Evolutionary conservation across 1,140 invertebrate genomes (phyloP).

Genomic region (Drosophila prosaltans): DNA sequence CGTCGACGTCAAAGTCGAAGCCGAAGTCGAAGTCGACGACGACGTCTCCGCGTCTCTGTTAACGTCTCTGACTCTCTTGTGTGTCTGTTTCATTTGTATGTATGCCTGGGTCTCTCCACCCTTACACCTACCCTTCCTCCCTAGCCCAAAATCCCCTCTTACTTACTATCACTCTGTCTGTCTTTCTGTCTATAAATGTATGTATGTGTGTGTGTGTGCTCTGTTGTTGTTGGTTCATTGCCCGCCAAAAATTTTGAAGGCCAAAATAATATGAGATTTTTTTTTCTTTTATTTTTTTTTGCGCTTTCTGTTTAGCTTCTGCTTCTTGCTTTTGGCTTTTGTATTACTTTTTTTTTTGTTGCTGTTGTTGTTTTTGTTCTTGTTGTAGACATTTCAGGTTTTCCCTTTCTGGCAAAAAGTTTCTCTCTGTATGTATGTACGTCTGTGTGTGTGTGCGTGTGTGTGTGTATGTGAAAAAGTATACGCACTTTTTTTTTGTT

Average conservation of each 20-base stretch:
- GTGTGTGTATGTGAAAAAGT: slow-evolving; percentile 31
- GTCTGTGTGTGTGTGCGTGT: slow-evolving; percentile 26
- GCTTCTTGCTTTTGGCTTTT: slow-evolving; percentile 48
- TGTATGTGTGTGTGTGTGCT: slow-evolving; percentile 42
- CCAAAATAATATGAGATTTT: slow-evolving; percentile 82
- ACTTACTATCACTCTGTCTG: slow-evolving; percentile 28
- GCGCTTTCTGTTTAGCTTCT: slow-evolving; percentile 54
- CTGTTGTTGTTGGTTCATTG: slow-evolving; percentile 83
- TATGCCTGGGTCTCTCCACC: slow-evolving; percentile 21
- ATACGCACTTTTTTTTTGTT: slow-evolving; percentile 41
- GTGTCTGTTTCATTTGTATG: slow-evolving; percentile 45
- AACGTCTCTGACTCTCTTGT: slow-evolving; percentile 28
- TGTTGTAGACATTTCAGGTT: slow-evolving; percentile 72
- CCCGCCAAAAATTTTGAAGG: slow-evolving; percentile 82
- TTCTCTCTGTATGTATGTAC: slow-evolving; percentile 19
- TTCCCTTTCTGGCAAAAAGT: slow-evolving; percentile 71
- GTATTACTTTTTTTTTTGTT: slow-evolving; percentile 40
- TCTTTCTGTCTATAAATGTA: slow-evolving; percentile 2
- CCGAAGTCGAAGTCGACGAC: not conserved
- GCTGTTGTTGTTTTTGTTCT: slow-evolving; percentile 28
- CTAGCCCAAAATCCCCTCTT: not conserved
- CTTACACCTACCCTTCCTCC: not conserved
- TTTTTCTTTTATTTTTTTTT: slow-evolving; percentile 57
- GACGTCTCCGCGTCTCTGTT: slow-evolving; percentile 1
- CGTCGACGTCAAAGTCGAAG: not conserved